Evolutionary conservation across 2,888 invertebrate genomes (phyloP), one percentile per base, ranked within the genome.

Genomic region (Gibbula magus): DNA sequence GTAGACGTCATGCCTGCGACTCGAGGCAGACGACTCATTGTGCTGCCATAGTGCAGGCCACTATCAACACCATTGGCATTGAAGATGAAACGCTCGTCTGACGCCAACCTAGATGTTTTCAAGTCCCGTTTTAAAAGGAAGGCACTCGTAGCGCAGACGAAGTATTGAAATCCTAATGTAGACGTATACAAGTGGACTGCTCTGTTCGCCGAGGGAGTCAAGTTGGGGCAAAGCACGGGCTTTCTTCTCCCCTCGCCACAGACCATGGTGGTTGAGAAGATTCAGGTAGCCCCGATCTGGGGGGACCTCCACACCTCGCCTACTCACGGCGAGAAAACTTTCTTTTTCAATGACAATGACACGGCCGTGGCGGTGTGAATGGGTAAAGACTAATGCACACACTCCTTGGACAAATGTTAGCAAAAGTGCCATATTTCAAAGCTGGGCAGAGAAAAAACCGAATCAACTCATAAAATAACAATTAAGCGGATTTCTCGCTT

Each of bases 121-220:
- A 52, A 51, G 51, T 51, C 61, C 70, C 45, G 61, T 75, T 75
- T 39, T 54, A 53, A 53, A 79, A 75, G 75, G 56, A 53, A 79
- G 53, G 52, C 75, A 79, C 79, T 79, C 75, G 66, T 75, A 75
- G 53, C 35, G 35, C 75, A 79, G 75, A 79, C 79, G 73, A 75
- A 61, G 66, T 39, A 56, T 77, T 20, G 56, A 61, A 66, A 56
- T 54, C 32, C 35, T 13, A 77, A 35, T 66, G 77, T 61, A 39
- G n/a, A 32, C 29, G 32, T 45, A 56, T 77, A 56, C 35, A 56
- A 45, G 29, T 35, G 29, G 61, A 77, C n/a, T 45, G 56, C 77
- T 66, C 51, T 22, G 20, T 35, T 35, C 32, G 39, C 51, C 18
- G 29, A 35, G 18, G 29, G 29, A 77, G 45, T 66, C 66, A 66